Percentiles rank a stretch among this genome's conserved stretches.
Conservation (phyloP, 2,888 invertebrate genomes). For the Drosophila lacicola region DNA sequence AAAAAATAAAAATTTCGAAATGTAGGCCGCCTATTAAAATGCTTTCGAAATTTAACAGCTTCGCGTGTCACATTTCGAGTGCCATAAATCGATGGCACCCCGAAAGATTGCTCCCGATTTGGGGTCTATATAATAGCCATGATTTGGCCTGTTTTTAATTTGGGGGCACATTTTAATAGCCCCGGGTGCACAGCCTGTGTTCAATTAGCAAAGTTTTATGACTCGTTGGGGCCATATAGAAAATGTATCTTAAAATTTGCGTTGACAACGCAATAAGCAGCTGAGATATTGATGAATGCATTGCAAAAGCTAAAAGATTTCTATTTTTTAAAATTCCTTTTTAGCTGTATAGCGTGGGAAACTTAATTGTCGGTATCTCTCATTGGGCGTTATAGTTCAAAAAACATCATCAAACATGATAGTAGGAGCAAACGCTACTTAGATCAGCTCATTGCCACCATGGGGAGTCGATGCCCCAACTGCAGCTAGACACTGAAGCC, state of each 20-base stretch:
- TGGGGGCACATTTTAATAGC: conserved; percentile 50
- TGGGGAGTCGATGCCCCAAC: conserved; percentile 52
- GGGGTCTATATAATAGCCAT: conserved; percentile 25
- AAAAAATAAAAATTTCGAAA: conserved; percentile 15
- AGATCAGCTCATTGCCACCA: conserved; percentile 55
- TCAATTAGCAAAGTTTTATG: conserved; percentile 66
- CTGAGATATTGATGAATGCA: conserved; percentile 19
- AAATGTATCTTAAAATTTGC: conserved; percentile 12
- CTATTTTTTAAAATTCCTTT: no score
- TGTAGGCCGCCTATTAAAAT: conserved; percentile 35
- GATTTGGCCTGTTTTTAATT: conserved; percentile 41
- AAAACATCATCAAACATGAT: conserved; percentile 8
- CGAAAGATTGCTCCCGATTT: conserved; percentile 31
- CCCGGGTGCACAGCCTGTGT: conserved; percentile 23
- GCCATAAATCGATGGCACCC: conserved; percentile 52
- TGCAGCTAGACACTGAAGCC: conserved; percentile 37
- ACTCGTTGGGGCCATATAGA: conserved; percentile 16
- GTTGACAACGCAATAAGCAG: conserved; percentile 46
- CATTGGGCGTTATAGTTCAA: conserved; percentile 10
- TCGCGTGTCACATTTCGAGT: not conserved
- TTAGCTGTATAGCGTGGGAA: conserved; percentile 49
- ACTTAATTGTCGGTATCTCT: conserved; percentile 5
- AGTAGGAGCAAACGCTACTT: conserved; percentile 18
- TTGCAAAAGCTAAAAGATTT: conserved; percentile 2
- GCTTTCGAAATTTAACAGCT: conserved; percentile 37